Evolutionary conservation across 2,797 vertebrate genomes (phyloP).

Genomic region (Aphelocoma californica): DNA sequence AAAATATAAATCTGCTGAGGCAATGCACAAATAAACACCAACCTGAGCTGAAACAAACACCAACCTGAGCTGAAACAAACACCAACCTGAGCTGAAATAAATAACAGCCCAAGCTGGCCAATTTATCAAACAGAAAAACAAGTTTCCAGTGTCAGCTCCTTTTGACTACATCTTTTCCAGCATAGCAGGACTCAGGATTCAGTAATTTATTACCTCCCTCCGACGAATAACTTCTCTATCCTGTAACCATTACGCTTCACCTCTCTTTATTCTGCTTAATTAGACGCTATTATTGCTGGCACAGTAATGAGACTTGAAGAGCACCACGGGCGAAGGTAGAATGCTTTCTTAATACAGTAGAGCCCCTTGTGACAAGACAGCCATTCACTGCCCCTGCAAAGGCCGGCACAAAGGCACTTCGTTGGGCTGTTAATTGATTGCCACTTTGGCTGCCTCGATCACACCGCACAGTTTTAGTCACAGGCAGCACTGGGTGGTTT

Average conservation of each 20-base stretch:
- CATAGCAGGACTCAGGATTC: neutral
- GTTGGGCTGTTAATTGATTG: conserved; percentile 6
- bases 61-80: neutral
- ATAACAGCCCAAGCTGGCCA: neutral
- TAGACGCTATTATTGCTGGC: conserved; percentile 51
- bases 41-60: neutral
- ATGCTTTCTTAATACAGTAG: conserved; percentile 8
- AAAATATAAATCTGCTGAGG: neutral
- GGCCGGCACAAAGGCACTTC: conserved; percentile 24
- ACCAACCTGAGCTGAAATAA: neutral
- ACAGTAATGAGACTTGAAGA: conserved; percentile 21
- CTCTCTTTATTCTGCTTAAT: conserved; percentile 62
- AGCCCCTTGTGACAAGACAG: conserved; percentile 29
- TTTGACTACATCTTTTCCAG: neutral
- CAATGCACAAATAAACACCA: neutral
- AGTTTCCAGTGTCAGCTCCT: neutral
- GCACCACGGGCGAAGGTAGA: conserved; percentile 21
- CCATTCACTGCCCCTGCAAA: neutral
- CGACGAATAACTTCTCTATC: conserved; percentile 9
- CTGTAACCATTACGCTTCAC: conserved; percentile 33
- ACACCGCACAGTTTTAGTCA: neutral
- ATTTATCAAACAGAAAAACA: neutral
- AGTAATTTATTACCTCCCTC: conserved; percentile 11
- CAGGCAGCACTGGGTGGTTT: neutral
- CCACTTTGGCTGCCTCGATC: neutral